Evolutionary conservation across 2,797 vertebrate species (phyloP), one percentile per base, ranked within the genome.

Genomic region (Thripadectes ignobilis): DNA sequence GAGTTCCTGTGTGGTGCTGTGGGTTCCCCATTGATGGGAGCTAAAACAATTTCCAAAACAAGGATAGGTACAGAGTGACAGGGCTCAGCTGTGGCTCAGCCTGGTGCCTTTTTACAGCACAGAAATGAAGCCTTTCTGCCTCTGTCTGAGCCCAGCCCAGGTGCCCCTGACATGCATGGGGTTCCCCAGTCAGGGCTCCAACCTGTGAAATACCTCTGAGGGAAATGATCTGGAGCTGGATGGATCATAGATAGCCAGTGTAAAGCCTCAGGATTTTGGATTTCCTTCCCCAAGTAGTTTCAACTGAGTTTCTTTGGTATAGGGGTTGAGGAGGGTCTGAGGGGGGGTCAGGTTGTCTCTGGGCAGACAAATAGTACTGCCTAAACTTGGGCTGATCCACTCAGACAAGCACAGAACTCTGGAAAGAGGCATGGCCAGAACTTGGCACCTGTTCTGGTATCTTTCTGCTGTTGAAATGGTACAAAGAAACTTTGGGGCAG

Each of bases 1-100:
- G n/a, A 49, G 13, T 11, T 36, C 6, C 3, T 38, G 55, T 57
- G 34, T 0, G 3, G 10, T 0, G 0, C 61, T 67, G 52, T 36
- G 45, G 30, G 32, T 2, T 46, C 43, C 20, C 32, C 39, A 14
- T 30, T 1, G 0, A 14, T 7, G 10, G 48, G 10, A 51, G 27
- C 34, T 73, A 23, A 1, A 41, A 17, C 39, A 23, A 6, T 77
- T 94, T 80, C 65, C 58, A 69, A 51, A 83, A 24, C 22, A 62
- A 27, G 29, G 41, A 7, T 14, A 21, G 38, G 45, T 69, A 7
- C 5, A 11, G 52, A 32, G 23, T 6, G 21, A 34, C 10, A 67
- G 36, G 46, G 41, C 62, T 61, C 38, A 57, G 62, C 49, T 38
- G 5, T 30, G 30, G 69, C 69, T 82, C 36, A 71, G 48, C n/a